Conservation (phyloP, 1,140 invertebrate species). For the Tribolium madens region DNA sequence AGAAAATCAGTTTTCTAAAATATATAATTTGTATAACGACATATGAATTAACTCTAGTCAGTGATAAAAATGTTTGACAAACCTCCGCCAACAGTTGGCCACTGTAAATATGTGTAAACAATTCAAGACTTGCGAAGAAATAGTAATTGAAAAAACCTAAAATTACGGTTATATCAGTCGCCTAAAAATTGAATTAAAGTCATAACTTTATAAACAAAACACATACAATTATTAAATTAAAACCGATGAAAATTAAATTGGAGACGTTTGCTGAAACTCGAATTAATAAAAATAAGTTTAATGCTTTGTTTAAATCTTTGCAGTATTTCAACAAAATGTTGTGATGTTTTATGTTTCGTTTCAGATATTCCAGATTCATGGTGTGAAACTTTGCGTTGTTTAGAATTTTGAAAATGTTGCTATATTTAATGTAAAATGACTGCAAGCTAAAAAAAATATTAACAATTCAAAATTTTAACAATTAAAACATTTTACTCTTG, state of each 20-base stretch:
- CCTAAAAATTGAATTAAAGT: background rate
- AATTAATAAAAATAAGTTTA: background rate
- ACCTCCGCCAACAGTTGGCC: background rate
- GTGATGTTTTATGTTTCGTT: background rate
- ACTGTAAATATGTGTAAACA: background rate
- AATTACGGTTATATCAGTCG: background rate
- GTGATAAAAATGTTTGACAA: background rate
- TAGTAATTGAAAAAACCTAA: background rate
- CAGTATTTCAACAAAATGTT: background rate
- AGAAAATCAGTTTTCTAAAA: slow-evolving; percentile 1
- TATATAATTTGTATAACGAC: background rate
- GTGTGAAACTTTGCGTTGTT: background rate
- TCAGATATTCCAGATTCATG: background rate
- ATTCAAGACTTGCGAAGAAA: background rate
- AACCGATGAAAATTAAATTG: background rate
- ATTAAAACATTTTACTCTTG: background rate
- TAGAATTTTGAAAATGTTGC: background rate
- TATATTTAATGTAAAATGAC: background rate
- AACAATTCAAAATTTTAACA: background rate
- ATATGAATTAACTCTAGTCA: background rate
- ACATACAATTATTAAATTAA: background rate
- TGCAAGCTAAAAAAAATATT: background rate
- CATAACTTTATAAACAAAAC: background rate
- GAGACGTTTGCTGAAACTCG: background rate
- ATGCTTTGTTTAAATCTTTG: background rate